Conservation (phyloP, 2,888 invertebrate species). For the Zhengitettix transpicula region DNA sequence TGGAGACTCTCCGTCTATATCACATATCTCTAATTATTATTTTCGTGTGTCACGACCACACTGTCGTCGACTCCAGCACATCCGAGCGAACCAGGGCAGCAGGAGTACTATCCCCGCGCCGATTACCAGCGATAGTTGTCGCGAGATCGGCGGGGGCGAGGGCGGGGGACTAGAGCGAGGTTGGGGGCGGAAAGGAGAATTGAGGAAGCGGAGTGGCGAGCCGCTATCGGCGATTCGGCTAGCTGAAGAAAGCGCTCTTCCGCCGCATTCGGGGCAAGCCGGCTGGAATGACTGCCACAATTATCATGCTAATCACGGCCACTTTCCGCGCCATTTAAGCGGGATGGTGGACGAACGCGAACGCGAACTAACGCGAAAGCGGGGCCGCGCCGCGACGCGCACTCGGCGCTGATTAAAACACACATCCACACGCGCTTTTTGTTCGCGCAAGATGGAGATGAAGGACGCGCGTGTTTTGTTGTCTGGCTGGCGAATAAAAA, state of each 20-base stretch:
- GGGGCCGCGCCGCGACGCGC: not conserved
- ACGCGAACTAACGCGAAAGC: too few species aligned
- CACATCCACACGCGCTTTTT: conserved; percentile 6
- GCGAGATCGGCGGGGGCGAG: not conserved
- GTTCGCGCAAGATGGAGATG: not conserved
- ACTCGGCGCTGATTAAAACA: conserved; percentile 11
- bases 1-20: too few species aligned
- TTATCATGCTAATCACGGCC: too few species aligned
- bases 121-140: not conserved
- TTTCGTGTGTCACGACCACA: not conserved
- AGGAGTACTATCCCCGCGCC: not conserved
- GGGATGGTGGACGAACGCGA: too few species aligned
- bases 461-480: not conserved
- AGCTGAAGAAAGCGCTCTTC: too few species aligned
- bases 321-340: too few species aligned
- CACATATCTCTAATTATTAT: too few species aligned
- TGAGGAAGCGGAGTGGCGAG: too few species aligned
- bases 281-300: too few species aligned
- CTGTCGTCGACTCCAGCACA: not conserved
- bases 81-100: not conserved
- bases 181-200: not conserved
- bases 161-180: not conserved
- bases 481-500: not conserved
- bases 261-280: too few species aligned
- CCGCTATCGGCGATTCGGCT: too few species aligned